Evolutionary conservation across 1,140 invertebrate genomes (phyloP), one percentile per base, ranked within the genome.

Genomic region (Zaprionus nigranus): DNA sequence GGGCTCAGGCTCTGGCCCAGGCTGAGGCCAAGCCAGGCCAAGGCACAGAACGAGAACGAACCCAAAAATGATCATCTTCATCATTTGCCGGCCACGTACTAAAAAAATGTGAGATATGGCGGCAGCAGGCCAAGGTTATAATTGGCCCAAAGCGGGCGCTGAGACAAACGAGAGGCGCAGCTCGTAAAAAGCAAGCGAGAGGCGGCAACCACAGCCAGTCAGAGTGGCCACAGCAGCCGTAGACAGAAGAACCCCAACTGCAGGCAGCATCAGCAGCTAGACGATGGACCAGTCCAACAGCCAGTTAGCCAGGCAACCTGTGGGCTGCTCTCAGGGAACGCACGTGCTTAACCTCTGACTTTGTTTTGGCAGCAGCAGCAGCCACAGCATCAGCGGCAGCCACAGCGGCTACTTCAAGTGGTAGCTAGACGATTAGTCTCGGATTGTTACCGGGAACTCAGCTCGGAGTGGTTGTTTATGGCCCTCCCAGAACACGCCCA

Each of bases 291-390:
- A 34, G 49, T 20, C 60, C 34, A 57, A 34, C 36, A 43, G 30
- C n/a, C 34, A 59, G 54, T n/a, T 9, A 56, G 54, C 22, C 15
- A n/a, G 36, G 5, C 75, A 79, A 78, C 81, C 78, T 78, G 68
- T 81, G 78, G 54, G 63, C 79, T 30, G 65, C 62, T 64, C 59
- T 24, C 17, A 24, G 53, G 76, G 66, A 83, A 85, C 82, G 84
- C 85, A 90, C 85, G 85, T 90, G 85, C 85, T 90, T 90, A 90
- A 90, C 85, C 85, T 90, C 82, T 90, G 85, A 90, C 85, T 85
- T 88, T 88, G 84, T 76, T 88, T 79, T 77, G 78, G 78, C 77
- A 76, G 63, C 67, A 64, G 63, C 67, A 64, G 56, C 75, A 60
- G 56, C 30, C 2, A 30, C 30, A 34, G 30, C 70, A 66, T 75